Conservation (phyloP, 1,140 invertebrate genomes). For the Araneus ventricosus region DNA sequence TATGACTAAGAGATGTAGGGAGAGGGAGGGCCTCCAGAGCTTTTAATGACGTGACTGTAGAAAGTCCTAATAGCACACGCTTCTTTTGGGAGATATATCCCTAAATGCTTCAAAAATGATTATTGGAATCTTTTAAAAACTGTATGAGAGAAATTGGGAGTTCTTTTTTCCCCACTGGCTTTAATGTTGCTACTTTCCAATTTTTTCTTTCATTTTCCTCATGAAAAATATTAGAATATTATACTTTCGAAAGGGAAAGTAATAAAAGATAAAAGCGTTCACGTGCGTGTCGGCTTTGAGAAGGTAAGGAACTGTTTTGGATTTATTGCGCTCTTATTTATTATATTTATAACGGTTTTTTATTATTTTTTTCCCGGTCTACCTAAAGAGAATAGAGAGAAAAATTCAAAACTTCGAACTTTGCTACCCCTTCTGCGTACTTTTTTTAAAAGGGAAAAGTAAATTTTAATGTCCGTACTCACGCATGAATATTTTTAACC, state of each 20-base stretch:
- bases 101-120: constrained; percentile 41
- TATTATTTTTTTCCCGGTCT: background rate
- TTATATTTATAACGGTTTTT: background rate
- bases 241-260: background rate
- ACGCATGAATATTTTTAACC: too few species aligned
- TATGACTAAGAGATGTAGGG: background rate
- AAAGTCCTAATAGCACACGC: constrained; percentile 14
- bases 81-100: background rate
- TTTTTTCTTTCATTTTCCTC: background rate
- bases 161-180: background rate
- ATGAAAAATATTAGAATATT: constrained; percentile 2
- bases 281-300: background rate
- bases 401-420: background rate
- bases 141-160: background rate
- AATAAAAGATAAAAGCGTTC: background rate
- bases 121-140: constrained; percentile 49
- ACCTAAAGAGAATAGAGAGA: background rate
- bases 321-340: background rate
- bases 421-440: background rate
- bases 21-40: background rate
- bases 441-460: background rate
- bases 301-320: background rate
- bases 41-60: constrained; percentile 40
- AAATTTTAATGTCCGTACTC: background rate
- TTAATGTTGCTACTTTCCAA: background rate